Evolutionary conservation across 2,888 invertebrate species (phyloP), one percentile per base, ranked within the genome.

Genomic region (Pyrocoelia pectoralis): DNA sequence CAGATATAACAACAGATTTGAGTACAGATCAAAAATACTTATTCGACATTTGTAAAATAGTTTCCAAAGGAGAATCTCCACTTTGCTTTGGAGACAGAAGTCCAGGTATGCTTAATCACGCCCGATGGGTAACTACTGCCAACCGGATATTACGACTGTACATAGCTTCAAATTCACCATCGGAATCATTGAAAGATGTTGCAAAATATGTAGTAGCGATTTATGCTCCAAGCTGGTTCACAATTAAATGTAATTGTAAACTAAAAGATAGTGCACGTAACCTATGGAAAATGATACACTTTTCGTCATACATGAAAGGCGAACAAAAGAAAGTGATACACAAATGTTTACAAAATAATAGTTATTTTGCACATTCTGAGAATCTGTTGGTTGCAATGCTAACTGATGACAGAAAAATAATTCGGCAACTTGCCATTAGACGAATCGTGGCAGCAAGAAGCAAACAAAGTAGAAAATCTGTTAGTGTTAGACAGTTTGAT

Each of bases 321-420:
- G 46, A 13, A 8, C 9, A 46, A 4, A 10, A 14, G 13, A 46
- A 13, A 46, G 14, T 46, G 9, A 14, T 46, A 46, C 46, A 46
- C 13, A 46, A 46, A 17, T 46, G 46, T 46, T 12, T 46, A 10
- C 46, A 46, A 13, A 15, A 46, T 14, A 46, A 46, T 46, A 15
- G 46, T 5, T 46, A 46, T 14, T 46, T 46, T 38, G 38, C 38
- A 8, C 38, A 38, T 12, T n/a, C 10, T 38, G 38, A 38, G n/a
- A 38, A 9, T 12, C 4, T 38, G 38, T 9, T 38, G 8, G n/a
- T 9, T 8, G 38, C 38, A n/a, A 38, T 38, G 38, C 12, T 38
- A 12, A n/a, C 2, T 38, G 38, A 38, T 9, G 12, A 38, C 3
- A 38, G 38, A 2, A n/a, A 38, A 3, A 5, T 8, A 2, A 38